A percentile compares a stretch with the other conserved stretches of the same genome.
Evolutionary conservation across 2,797 vertebrate species (phyloP).

Genomic region (Coluber constrictor): DNA sequence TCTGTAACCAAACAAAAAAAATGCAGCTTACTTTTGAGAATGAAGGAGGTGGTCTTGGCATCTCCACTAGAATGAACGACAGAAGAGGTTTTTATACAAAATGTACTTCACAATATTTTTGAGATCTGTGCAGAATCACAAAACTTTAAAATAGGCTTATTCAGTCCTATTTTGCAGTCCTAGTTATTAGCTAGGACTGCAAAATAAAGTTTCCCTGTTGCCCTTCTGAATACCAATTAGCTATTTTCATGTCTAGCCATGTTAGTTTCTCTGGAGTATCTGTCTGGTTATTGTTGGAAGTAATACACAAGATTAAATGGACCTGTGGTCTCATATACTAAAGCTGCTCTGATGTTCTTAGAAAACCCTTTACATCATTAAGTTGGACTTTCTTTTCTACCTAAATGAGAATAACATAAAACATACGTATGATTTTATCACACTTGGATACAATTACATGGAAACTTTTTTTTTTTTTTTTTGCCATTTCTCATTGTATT

Average conservation of each 20-base stretch:
- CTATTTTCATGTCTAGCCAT: background rate
- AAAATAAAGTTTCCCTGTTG: background rate
- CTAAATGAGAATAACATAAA: background rate
- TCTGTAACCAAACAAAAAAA: background rate
- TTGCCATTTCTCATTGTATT: background rate
- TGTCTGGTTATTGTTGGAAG: background rate
- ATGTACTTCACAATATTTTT: background rate
- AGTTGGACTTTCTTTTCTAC: background rate
- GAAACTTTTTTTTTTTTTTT: background rate
- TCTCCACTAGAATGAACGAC: background rate
- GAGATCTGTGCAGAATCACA: background rate
- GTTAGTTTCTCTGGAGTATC: background rate
- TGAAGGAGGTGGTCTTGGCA: background rate
- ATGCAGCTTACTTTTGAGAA: background rate
- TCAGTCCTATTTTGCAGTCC: background rate
- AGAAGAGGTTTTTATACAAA: background rate
- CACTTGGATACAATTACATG: background rate
- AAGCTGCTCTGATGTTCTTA: background rate
- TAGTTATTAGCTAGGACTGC: background rate
- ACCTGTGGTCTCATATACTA: background rate
- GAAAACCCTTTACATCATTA: background rate
- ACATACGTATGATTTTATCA: background rate
- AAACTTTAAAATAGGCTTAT: background rate
- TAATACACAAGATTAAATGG: background rate
- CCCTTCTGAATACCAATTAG: background rate